phyloP scores from a whole-genome alignment of 2,113 vertebrate genomes.

The Psittacus erithacus region DNA sequence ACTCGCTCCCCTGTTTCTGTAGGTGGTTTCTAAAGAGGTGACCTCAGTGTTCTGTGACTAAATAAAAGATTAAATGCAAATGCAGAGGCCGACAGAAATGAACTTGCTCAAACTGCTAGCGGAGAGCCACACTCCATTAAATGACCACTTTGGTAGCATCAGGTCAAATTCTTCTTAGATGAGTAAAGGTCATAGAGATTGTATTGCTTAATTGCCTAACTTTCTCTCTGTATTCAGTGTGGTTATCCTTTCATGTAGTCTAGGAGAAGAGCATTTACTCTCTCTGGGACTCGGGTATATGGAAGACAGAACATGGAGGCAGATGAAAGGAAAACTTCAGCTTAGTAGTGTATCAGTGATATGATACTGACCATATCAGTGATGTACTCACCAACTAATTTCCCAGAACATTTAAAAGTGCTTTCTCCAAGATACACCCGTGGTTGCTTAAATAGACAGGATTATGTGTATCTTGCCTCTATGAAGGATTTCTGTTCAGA shows the following conservation, averaged over 20 bases:
- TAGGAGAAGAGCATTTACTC: background rate
- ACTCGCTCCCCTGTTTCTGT: constrained; percentile 35
- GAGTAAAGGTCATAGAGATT: constrained; percentile 19
- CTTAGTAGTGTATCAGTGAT: background rate
- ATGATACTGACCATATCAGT: background rate
- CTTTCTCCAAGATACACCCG: background rate
- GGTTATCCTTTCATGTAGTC: background rate
- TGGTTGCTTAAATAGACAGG: background rate
- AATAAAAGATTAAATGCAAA: constrained; percentile 74
- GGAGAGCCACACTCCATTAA: constrained; percentile 21
- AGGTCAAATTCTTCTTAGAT: constrained; percentile 37
- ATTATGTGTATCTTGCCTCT: background rate
- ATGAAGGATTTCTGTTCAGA: background rate
- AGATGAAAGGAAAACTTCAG: constrained; percentile 3
- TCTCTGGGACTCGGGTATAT: background rate
- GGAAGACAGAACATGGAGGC: background rate
- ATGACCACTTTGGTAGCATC: background rate
- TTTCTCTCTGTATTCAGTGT: background rate
- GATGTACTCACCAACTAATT: background rate
- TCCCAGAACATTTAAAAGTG: constrained; percentile 23
- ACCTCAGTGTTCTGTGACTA: constrained; percentile 60
- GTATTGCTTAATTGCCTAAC: constrained; percentile 36
- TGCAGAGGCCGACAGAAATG: constrained; percentile 49
- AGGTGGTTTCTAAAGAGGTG: constrained; percentile 72
- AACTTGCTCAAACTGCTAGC: constrained; percentile 29